Evolutionary conservation across 2,888 invertebrate genomes (phyloP).

Genomic region (Sphaerophoria rueppellii): DNA sequence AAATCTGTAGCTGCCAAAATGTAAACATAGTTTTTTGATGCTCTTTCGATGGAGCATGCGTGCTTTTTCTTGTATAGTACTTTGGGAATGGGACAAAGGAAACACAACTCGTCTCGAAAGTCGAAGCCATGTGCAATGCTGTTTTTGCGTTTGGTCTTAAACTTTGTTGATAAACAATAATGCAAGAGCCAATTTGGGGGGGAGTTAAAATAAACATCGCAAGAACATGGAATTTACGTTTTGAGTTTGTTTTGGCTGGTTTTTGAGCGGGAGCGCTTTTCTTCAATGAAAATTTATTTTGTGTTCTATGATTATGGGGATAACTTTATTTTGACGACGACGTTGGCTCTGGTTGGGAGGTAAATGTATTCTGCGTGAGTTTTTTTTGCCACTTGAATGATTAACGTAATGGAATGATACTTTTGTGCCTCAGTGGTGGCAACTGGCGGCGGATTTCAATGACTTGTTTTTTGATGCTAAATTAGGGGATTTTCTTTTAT

Average conservation of each 20-base stretch:
- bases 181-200: constrained; percentile 6
- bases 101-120: constrained; percentile 26
- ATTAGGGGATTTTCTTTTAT: background rate
- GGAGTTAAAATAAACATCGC: constrained; percentile 53
- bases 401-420: background rate
- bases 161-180: constrained; percentile 50
- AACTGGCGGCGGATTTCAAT: background rate
- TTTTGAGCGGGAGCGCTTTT: constrained; percentile 52
- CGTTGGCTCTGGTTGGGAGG: background rate
- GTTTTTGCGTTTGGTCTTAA: constrained; percentile 29
- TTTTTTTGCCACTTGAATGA: constrained; percentile 14
- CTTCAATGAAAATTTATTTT: constrained; percentile 1
- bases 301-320: constrained; percentile 2
- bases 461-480: background rate
- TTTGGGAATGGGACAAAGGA: background rate
- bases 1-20: constrained; percentile 56
- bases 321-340: constrained; percentile 7
- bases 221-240: constrained; percentile 53
- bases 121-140: constrained; percentile 29
- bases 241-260: constrained; percentile 19
- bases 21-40: constrained; percentile 52
- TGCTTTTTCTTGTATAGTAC: background rate
- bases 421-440: background rate
- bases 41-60: constrained; percentile 36
- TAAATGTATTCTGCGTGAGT: background rate